Evolutionary conservation across 2,888 invertebrate genomes (phyloP).

Genomic region (Callyntrura guangdongensis): DNA sequence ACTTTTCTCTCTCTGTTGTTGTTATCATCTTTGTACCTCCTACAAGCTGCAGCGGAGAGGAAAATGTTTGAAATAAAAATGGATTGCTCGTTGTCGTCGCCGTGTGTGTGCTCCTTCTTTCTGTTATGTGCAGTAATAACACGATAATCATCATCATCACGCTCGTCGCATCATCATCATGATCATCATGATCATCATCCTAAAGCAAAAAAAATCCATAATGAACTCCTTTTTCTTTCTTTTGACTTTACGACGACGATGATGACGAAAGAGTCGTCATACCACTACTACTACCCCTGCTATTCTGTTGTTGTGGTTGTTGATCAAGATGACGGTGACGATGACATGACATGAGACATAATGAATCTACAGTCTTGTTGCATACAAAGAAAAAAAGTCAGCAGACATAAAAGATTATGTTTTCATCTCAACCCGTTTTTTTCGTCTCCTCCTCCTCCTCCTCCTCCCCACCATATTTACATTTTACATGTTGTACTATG

Average conservation of each 20-base stretch:
- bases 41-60: conserved; percentile 5
- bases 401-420: not conserved
- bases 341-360: conserved; percentile 3
- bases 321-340: not conserved
- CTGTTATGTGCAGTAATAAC: conserved; percentile 11
- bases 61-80: not conserved
- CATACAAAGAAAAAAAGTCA: not conserved
- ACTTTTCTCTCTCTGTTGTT: too few relatives aligned
- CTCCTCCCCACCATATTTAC: too few relatives aligned
- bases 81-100: not conserved
- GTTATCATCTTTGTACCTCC: not conserved
- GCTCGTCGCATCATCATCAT: not conserved
- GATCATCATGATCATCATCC: not conserved
- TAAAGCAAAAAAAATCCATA: not conserved
- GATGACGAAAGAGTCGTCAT: not conserved
- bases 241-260: conserved; percentile 1
- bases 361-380: not conserved
- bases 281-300: too few relatives aligned
- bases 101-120: not conserved
- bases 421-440: not conserved
- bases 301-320: too few relatives aligned
- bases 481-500: too few relatives aligned
- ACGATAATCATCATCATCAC: not conserved
- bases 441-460: not conserved
- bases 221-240: conserved; percentile 18